These are phyloP conservation scores for Cyprinodon diabolis DNA, from an alignment of 2,797 vertebrate genomes.

Conservation along the genomic window DNA sequence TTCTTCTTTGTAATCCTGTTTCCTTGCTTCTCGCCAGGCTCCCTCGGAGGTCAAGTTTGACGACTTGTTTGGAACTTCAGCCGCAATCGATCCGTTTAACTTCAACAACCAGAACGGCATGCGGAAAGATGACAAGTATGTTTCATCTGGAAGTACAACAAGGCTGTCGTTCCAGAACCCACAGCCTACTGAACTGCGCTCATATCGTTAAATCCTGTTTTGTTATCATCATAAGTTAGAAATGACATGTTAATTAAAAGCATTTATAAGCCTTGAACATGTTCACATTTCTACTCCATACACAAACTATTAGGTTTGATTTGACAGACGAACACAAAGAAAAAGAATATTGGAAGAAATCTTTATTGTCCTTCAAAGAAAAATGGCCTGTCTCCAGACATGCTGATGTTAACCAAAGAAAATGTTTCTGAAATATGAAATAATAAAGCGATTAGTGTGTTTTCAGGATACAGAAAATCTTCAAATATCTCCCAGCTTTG, in stretches of 20 bases:
- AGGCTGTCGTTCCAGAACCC: not conserved
- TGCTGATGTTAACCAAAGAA: too few relatives aligned
- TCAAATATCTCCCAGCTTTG: not conserved
- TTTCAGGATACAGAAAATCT: not conserved
- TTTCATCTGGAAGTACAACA: not conserved
- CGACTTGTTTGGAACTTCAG: conserved; percentile 93
- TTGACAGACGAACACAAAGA: not conserved
- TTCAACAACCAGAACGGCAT: conserved; percentile 97
- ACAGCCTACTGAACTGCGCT: too few relatives aligned
- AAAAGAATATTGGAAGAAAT: not conserved
- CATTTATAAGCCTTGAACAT: not conserved
- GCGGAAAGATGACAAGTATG: conserved; percentile 91
- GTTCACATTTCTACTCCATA: not conserved
- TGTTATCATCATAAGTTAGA: not conserved
- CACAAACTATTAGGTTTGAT: not conserved
- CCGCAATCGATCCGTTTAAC: conserved; percentile 92
- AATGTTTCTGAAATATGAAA: not conserved
- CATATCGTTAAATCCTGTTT: not conserved
- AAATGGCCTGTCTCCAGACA: not conserved
- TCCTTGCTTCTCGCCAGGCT: conserved; percentile 66
- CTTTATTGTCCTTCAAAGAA: not conserved
- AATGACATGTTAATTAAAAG: not conserved
- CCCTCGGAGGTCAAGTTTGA: conserved; percentile 93
- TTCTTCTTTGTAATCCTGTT: not conserved
- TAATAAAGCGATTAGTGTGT: not conserved